Evolutionary conservation across 2,113 vertebrate species (phyloP), one percentile per base, ranked within the genome.

Genomic region (Fregata magnificens): DNA sequence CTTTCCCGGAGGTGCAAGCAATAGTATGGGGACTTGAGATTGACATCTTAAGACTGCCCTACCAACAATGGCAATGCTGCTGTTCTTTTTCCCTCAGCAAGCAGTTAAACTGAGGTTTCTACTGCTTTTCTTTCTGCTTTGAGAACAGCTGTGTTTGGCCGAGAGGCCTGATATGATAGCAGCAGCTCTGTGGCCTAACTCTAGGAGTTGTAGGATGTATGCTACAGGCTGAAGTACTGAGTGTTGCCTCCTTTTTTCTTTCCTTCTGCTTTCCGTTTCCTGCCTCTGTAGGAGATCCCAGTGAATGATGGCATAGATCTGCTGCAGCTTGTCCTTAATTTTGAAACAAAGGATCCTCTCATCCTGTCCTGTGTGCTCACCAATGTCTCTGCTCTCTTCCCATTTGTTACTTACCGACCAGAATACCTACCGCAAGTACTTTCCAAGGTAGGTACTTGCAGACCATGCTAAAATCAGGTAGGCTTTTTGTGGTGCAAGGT

Each of bases 331-430:
- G 98, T 99, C 73, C 97, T 99, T 93, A 98, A 96, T 97, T 99
- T 99, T 94, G 98, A 99, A 82, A 99, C 99, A 80, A 98, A 98
- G 96, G 99, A 99, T 95, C 99, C 99, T 8, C 99, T 99, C 92
- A 99, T 99, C 96, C 91, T 99, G 73, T 99, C 99, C 86, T 99
- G 99, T 79, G 98, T 99, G 93, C 99, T 99, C 94, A 99, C 99
- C 91, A 99, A 99, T 65, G 96, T 99, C 74, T 99, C 99, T 14
- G 98, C 99, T 47, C 99, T 99, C 55, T 99, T 99, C 92, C 99
- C 99, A 0, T 99, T 99, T 94, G 98, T 99, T 63, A 98, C 98
- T 62, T 99, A 99, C 93, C 98, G 98, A 93, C 98, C 98, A 25
- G 98, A 98, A 53, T 98, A 99, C 88, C 94, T 99, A 82, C 98